Percentiles rank a stretch among this genome's conserved stretches.
Conservation (phyloP, 1,140 invertebrate species). For the Diachasma alloeum region DNA sequence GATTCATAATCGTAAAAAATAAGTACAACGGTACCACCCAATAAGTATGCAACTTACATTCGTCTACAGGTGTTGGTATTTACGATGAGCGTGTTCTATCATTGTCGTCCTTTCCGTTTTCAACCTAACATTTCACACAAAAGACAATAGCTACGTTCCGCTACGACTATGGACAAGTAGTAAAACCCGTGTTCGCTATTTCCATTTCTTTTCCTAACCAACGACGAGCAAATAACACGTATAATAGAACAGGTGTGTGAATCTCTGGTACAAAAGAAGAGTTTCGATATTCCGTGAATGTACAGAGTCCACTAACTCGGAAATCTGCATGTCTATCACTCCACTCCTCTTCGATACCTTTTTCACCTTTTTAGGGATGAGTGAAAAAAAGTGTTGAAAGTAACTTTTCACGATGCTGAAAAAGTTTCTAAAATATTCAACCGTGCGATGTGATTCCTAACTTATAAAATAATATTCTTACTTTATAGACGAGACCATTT, state of each 20-base stretch:
- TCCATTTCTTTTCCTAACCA: conserved; percentile 21
- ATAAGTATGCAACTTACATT: not conserved
- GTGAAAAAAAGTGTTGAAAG: conserved; percentile 17
- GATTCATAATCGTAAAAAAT: no score
- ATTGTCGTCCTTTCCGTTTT: not conserved
- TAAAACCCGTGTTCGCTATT: conserved; percentile 19
- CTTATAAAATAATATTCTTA: conserved; percentile 31
- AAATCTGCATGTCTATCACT: conserved; percentile 18
- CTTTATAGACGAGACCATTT: conserved; percentile 23
- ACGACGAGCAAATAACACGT: conserved; percentile 20
- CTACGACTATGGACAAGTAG: not conserved
- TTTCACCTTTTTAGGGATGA: not conserved
- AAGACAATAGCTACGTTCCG: not conserved
- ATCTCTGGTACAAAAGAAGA: conserved; percentile 18
- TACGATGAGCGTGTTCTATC: not conserved
- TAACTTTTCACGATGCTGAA: conserved; percentile 1
- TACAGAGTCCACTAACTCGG: not conserved
- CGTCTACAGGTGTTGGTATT: not conserved
- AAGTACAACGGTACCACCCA: not conserved
- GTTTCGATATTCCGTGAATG: conserved; percentile 20
- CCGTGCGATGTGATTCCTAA: conserved; percentile 26
- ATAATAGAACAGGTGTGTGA: conserved; percentile 32
- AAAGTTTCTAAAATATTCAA: conserved; percentile 27
- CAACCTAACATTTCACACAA: not conserved
- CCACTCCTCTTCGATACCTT: not conserved